These are phyloP conservation scores for Speoplatyrhinus poulsoni DNA, from an alignment of 2,113 vertebrate genomes.

Conservation along the genomic window DNA sequence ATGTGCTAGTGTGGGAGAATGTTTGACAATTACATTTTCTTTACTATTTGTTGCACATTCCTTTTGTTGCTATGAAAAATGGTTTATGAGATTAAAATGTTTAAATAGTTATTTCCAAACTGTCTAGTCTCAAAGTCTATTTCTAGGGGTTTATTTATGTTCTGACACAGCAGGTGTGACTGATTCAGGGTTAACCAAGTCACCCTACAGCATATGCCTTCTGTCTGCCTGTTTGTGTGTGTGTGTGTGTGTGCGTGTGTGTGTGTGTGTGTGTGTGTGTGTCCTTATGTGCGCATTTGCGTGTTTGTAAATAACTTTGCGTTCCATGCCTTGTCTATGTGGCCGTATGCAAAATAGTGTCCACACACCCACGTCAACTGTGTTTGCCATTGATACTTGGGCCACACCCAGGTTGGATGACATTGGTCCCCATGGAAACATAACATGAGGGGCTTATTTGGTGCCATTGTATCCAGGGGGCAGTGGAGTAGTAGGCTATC, in stretches of 20 bases:
- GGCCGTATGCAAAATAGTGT: slow-evolving; percentile 48
- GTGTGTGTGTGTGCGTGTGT: slow-evolving; percentile 1
- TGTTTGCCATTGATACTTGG: slow-evolving; percentile 33
- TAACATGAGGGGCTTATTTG: slow-evolving; percentile 57
- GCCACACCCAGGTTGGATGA: slow-evolving; percentile 64
- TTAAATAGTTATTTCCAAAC: slow-evolving; percentile 58
- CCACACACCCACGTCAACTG: slow-evolving; percentile 29
- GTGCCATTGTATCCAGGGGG: slow-evolving; percentile 61
- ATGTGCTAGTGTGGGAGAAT: too few relatives aligned
- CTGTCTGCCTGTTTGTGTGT: slow-evolving; percentile 7
- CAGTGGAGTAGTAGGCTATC: slow-evolving; percentile 45
- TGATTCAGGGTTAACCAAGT: slow-evolving; percentile 44
- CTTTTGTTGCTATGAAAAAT: too few relatives aligned
- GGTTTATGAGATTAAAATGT: too few relatives aligned
- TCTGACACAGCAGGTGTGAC: slow-evolving; percentile 61
- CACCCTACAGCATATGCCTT: slow-evolving; percentile 20
- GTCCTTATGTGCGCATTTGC: background rate
- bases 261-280: background rate
- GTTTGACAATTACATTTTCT: too few relatives aligned
- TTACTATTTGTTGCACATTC: too few relatives aligned
- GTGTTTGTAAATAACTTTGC: background rate
- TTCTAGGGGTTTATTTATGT: slow-evolving; percentile 56
- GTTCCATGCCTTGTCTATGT: slow-evolving; percentile 9
- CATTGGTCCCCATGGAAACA: slow-evolving; percentile 68
- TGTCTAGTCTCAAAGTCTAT: slow-evolving; percentile 42